Conservation (phyloP, 2,888 invertebrate species). For the Clepsis dumicolana region DNA sequence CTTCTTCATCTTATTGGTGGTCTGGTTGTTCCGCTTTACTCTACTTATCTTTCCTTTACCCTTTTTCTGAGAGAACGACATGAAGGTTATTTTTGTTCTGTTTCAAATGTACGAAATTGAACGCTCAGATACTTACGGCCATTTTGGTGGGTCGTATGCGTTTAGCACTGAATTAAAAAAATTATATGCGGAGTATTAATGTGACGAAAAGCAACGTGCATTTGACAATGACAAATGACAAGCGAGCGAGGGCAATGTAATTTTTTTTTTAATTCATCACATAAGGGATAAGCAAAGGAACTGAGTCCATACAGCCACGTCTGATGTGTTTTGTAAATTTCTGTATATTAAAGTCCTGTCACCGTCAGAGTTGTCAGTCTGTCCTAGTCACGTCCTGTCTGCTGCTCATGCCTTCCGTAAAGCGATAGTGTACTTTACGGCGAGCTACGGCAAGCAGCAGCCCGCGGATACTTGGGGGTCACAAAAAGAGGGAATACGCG, state of each 20-base stretch:
- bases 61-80: conserved; percentile 74
- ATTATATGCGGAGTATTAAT: not conserved
- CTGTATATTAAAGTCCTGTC: too few species aligned
- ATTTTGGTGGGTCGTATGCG: conserved; percentile 53
- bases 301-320: too few species aligned
- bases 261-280: too few species aligned
- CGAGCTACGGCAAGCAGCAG: too few species aligned
- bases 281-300: too few species aligned
- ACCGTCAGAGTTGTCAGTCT: too few species aligned
- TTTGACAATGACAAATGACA: conserved; percentile 26
- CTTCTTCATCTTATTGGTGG: conserved; percentile 85
- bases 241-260: not conserved
- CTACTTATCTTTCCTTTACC: conserved; percentile 84
- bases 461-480: too few species aligned
- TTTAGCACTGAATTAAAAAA: not conserved
- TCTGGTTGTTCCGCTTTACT: conserved; percentile 85
- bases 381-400: too few species aligned
- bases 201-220: conserved; percentile 56
- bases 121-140: conserved; percentile 65
- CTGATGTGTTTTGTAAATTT: too few species aligned
- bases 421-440: too few species aligned
- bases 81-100: conserved; percentile 24
- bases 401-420: too few species aligned
- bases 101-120: not conserved
- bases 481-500: too few species aligned